phyloP scores from a whole-genome alignment of 2,797 vertebrate species.

The Molossus molossus region DNA sequence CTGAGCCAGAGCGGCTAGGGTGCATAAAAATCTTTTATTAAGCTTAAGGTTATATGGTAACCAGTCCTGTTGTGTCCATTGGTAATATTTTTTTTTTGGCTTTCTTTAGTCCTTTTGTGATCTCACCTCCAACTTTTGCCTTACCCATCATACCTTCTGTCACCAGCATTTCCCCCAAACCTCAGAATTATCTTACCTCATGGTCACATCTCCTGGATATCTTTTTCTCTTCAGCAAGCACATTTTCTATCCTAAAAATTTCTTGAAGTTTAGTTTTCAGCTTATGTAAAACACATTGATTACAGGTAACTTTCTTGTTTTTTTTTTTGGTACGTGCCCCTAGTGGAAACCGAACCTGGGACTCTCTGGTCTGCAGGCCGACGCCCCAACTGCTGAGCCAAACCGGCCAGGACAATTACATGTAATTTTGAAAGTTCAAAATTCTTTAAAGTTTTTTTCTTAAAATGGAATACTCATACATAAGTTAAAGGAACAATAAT shows the following conservation, averaged over 20 bases:
- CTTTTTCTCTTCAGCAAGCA: constrained; percentile 3
- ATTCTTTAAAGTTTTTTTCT: neutral
- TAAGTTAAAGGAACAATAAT: neutral
- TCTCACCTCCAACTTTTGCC: neutral
- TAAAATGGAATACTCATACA: neutral
- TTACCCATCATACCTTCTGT: neutral
- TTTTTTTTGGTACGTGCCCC: too few species aligned
- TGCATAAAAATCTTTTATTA: neutral
- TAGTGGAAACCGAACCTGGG: too few species aligned
- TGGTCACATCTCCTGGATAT: neutral
- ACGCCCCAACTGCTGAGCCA: too few species aligned
- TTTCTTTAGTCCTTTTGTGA: neutral
- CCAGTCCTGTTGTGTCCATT: neutral
- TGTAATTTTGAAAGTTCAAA: constrained; percentile 12
- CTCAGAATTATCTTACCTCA: neutral
- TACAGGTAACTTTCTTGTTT: neutral
- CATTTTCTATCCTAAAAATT: neutral
- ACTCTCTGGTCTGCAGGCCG: too few species aligned
- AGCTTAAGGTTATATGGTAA: neutral
- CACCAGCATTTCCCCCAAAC: neutral
- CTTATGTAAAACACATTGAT: constrained; percentile 34
- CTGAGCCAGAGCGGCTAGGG: too few species aligned
- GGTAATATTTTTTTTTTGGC: neutral
- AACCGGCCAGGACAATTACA: neutral
- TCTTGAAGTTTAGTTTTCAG: neutral